Evolutionary conservation across 2,113 vertebrate species (phyloP).

Genomic region (Oreamnos americanus): DNA sequence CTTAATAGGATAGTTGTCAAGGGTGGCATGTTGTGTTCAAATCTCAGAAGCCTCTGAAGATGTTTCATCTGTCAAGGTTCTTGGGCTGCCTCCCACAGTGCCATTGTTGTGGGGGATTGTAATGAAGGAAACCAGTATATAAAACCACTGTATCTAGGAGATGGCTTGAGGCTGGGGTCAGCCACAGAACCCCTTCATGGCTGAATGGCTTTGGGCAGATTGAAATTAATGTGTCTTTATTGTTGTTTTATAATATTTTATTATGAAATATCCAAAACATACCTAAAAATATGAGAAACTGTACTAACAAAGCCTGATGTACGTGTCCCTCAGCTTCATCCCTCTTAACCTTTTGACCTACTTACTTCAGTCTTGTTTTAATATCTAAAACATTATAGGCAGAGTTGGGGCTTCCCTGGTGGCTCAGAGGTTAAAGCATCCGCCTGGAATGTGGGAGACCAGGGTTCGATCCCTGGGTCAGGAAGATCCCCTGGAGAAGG

Average conservation of each 20-base stretch:
- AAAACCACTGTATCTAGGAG: not conserved
- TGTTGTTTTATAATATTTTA: not conserved
- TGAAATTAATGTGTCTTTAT: not conserved
- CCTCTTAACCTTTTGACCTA: not conserved
- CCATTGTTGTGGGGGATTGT: not conserved
- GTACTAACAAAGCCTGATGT: not conserved
- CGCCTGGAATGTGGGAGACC: no score
- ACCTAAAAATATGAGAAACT: not conserved
- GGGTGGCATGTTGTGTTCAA: not conserved
- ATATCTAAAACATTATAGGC: not conserved
- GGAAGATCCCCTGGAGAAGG: no score
- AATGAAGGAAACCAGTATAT: not conserved
- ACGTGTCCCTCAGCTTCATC: not conserved
- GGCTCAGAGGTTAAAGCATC: no score
- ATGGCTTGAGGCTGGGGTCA: rapidly evolving
- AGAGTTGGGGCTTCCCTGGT: not conserved
- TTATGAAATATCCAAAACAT: not conserved
- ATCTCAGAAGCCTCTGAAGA: not conserved
- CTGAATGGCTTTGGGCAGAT: not conserved
- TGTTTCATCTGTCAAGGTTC: not conserved
- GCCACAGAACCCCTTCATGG: not conserved
- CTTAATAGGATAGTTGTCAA: not conserved
- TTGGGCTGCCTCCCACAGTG: not conserved
- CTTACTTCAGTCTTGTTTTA: not conserved
- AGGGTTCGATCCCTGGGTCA: no score